Percentiles rank a stretch among this genome's conserved stretches.
Evolutionary conservation across 2,113 vertebrate genomes (phyloP).

Genomic region (Sceloporus tristichus): DNA sequence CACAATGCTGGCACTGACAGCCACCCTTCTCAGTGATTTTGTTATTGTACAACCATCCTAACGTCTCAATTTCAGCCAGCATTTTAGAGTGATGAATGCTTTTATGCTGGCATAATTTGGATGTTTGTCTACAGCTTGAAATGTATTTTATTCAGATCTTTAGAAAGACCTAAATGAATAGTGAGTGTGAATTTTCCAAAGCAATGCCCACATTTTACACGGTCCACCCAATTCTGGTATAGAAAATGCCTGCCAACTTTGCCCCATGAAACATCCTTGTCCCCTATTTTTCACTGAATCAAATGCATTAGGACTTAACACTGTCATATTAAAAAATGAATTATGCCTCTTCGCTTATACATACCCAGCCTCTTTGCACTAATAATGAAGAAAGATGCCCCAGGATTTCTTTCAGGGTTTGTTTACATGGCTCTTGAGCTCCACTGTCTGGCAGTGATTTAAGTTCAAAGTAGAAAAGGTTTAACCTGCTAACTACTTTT

Average conservation of each 20-base stretch:
- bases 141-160: conserved; percentile 39
- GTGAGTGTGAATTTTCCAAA: background rate
- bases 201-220: conserved; percentile 18
- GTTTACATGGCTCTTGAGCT: conserved; percentile 73
- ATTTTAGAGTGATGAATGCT: background rate
- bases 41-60: background rate
- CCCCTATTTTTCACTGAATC: conserved; percentile 49
- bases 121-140: conserved; percentile 37
- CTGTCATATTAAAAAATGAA: conserved; percentile 51
- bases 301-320: conserved; percentile 45
- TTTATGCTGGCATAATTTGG: background rate
- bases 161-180: conserved; percentile 17
- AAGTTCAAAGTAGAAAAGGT: conserved; percentile 40
- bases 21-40: background rate
- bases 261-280: conserved; percentile 2
- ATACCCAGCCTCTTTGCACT: conserved; percentile 44
- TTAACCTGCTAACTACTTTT: conserved; percentile 30
- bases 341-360: conserved; percentile 57
- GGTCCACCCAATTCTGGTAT: background rate
- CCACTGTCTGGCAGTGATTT: conserved; percentile 76
- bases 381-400: conserved; percentile 34
- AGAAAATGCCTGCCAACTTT: conserved; percentile 36
- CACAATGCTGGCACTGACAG: background rate
- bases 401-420: conserved; percentile 29
- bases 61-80: background rate